A percentile compares a stretch with the other conserved stretches of the same genome.
These are phyloP conservation scores for Tridacna gigas DNA, from an alignment of 2,888 invertebrate species.

Conservation along the genomic window DNA sequence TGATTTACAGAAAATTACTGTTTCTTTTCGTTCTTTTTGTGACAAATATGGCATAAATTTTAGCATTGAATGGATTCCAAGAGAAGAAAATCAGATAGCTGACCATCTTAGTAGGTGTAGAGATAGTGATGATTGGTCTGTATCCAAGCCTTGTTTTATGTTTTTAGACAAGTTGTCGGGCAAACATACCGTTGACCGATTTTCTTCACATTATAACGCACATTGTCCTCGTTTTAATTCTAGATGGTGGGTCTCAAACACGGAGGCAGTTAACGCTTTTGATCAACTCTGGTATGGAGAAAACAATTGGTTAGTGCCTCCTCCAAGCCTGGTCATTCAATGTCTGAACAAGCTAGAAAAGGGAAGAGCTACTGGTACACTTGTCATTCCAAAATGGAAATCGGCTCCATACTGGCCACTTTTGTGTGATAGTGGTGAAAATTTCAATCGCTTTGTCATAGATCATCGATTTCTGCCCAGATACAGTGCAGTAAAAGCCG, in stretches of 20 bases:
- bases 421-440: neutral
- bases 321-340: neutral
- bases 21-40: slow-evolving; percentile 13
- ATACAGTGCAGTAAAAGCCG: neutral
- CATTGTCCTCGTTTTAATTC: slow-evolving; percentile 28
- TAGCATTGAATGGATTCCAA: slow-evolving; percentile 34
- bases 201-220: slow-evolving; percentile 28
- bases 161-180: slow-evolving; percentile 31
- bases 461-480: neutral
- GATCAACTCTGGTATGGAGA: slow-evolving; percentile 7
- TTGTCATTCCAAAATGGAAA: slow-evolving; percentile 30
- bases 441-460: neutral
- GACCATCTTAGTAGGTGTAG: slow-evolving; percentile 22
- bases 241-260: slow-evolving; percentile 24
- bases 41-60: slow-evolving; percentile 6
- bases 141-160: neutral
- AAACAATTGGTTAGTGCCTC: slow-evolving; percentile 37
- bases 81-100: slow-evolving; percentile 4
- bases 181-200: slow-evolving; percentile 31
- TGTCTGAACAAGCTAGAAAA: neutral
- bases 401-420: slow-evolving; percentile 26
- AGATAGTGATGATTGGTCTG: slow-evolving; percentile 26
- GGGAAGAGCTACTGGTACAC: slow-evolving; percentile 4
- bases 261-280: slow-evolving; percentile 21
- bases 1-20: slow-evolving; percentile 8